A percentile compares a stretch with the other conserved stretches of the same genome.
Conservation (phyloP, 2,888 invertebrate species). For the Muschampia plurimacula region DNA sequence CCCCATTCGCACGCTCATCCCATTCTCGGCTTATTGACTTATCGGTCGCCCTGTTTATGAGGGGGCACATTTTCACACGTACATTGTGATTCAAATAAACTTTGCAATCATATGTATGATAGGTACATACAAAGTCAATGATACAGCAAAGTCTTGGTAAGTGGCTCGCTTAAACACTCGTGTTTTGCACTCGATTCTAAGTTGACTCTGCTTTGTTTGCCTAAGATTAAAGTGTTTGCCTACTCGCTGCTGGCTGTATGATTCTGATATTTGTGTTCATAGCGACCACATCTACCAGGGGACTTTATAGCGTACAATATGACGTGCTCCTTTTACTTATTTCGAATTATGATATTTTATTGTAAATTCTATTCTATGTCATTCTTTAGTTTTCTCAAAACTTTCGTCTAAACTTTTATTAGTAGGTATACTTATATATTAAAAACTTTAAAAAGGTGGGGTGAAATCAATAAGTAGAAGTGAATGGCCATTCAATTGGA, state of each 20-base stretch:
- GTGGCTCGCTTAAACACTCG: slow-evolving; percentile 17
- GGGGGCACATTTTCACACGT: slow-evolving; percentile 61
- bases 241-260: slow-evolving; percentile 29
- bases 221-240: slow-evolving; percentile 38
- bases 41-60: slow-evolving; percentile 66
- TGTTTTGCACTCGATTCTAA: slow-evolving; percentile 31
- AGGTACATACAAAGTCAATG: slow-evolving; percentile 21
- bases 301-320: not conserved
- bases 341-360: not conserved
- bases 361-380: not conserved
- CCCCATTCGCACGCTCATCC: slow-evolving; percentile 80
- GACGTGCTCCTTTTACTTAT: not conserved
- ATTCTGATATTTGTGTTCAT: slow-evolving; percentile 32
- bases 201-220: slow-evolving; percentile 33
- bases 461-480: not conserved
- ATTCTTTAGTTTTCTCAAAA: not conserved
- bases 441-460: not conserved
- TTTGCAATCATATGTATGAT: slow-evolving; percentile 20
- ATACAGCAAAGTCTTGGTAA: slow-evolving; percentile 29
- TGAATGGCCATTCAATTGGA: not conserved
- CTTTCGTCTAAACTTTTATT: not conserved
- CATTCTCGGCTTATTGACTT: slow-evolving; percentile 77
- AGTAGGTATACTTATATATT: not conserved
- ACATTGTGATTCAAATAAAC: slow-evolving; percentile 35
- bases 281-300: not conserved